phyloP scores from a whole-genome alignment of 2,797 vertebrate species.

The Zalophus californianus region DNA sequence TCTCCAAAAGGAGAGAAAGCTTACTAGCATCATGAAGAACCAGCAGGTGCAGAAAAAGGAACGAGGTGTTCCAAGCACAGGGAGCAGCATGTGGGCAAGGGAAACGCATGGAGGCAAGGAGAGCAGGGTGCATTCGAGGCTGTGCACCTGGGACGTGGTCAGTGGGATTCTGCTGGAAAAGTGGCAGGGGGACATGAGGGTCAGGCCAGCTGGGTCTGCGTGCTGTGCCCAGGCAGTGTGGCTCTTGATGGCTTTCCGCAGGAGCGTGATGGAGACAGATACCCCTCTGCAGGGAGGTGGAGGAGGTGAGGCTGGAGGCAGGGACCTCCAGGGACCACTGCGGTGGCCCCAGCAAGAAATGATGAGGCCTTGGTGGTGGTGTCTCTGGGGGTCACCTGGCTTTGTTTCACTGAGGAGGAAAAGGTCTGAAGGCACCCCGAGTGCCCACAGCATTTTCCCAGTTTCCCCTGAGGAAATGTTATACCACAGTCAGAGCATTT shows the following conservation, averaged over 20 bases:
- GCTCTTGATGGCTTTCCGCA: rapidly evolving
- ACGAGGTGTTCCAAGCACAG: not conserved
- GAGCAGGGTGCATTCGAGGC: rapidly evolving
- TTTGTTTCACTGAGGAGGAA: not conserved
- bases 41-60: not conserved
- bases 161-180: rapidly evolving
- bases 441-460: not conserved
- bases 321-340: not conserved
- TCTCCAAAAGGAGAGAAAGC: not conserved
- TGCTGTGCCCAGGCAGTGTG: not conserved
- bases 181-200: rapidly evolving
- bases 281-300: rapidly evolving
- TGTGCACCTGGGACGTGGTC: rapidly evolving
- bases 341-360: not conserved
- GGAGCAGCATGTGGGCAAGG: not conserved
- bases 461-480: not conserved
- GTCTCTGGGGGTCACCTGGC: not conserved
- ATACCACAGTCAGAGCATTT: rapidly evolving
- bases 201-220: not conserved
- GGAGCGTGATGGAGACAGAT: rapidly evolving
- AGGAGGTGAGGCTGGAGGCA: not conserved
- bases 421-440: rapidly evolving
- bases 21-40: not conserved
- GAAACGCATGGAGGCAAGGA: not conserved
- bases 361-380: rapidly evolving